phyloP scores from a whole-genome alignment of 1,140 invertebrate species.

The Pomacea maculata region DNA sequence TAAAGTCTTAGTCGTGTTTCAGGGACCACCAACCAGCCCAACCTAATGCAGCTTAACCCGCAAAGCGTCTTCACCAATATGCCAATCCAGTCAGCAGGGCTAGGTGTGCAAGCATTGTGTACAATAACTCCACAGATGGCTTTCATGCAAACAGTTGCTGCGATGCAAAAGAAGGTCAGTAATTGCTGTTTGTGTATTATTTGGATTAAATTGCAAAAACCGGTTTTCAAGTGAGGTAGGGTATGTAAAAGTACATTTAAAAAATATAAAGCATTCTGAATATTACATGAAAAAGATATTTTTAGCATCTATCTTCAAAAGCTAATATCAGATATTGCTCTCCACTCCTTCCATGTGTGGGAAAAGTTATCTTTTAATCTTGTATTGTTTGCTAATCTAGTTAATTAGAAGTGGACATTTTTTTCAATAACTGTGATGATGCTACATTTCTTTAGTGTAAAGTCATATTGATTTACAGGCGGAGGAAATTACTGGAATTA shows the following conservation, averaged over 20 bases:
- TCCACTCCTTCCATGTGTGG: neutral
- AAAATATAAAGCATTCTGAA: neutral
- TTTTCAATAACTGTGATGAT: neutral
- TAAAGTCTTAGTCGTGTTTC: neutral
- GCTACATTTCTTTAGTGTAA: neutral
- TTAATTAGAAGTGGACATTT: neutral
- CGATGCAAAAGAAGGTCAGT: conserved; percentile 61
- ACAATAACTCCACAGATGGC: conserved; percentile 61
- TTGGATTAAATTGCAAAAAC: neutral
- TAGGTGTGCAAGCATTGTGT: neutral
- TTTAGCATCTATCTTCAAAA: no score
- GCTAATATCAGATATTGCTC: neutral
- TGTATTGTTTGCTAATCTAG: neutral
- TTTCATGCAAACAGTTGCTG: conserved; percentile 61
- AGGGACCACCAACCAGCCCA: no score
- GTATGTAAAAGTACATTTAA: neutral
- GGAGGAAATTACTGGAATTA: conserved; percentile 62
- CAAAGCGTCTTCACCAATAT: conserved; percentile 1
- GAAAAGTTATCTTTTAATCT: neutral
- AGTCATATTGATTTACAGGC: conserved; percentile 42
- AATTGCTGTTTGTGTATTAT: neutral
- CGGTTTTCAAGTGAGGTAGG: no score
- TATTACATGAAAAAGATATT: no score
- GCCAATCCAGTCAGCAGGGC: neutral
- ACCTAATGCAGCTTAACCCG: neutral